Base-by-base conservation (phyloP, 2,797 vertebrate genomes). In the Esox masquinongy region DNA sequence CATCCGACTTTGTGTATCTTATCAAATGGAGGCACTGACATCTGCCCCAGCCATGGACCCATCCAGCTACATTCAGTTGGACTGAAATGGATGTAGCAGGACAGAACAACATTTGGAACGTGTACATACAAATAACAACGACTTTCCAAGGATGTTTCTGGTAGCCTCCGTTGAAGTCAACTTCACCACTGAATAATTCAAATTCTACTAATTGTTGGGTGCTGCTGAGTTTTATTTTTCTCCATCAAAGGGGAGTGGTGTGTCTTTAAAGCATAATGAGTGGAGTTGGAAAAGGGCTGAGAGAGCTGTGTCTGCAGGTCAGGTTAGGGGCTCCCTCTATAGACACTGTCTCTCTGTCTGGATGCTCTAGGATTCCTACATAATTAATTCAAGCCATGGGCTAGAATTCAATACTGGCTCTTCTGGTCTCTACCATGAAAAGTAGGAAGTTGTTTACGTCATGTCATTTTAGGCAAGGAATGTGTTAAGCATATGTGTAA, bases 131-230 rank as follows among this genome's bases (percentile, higher is more conserved):
- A 61, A 63, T 49, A 63, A 36, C 51, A 63, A 66, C 36, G 49
- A 1, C 0, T 12, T 74, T 3, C 43, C 78, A 47, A 12, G 39
- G 66, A 66, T 5, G 19, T 80, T 61, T 74, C 79, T 79, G 72
- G 47, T 74, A 74, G 63, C 76, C 73, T 75, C 78, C 73, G 78
- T 34, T 19, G n/a, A 63, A 79, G 80, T 80, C 71, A 74, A 64
- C 56, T 67, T 70, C 66, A 64, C 66, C 34, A 4, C 24, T 80
- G 73, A 86, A 84, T 85, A 73, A 83, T 84, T 86, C 39, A 78
- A 68, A 73, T 73, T 50, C 49, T 76, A 59, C 75, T 82, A 82
- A 83, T 86, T 84, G 81, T 78, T 56, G 9, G 71, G 67, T 71
- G 76, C 71, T 72, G 61, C 77, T 75, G 68, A 75, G 69, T 77